Percentiles rank a stretch among this genome's conserved stretches.
Conservation (phyloP, 2,797 vertebrate species). For the Heteromormyrus szaboi region DNA sequence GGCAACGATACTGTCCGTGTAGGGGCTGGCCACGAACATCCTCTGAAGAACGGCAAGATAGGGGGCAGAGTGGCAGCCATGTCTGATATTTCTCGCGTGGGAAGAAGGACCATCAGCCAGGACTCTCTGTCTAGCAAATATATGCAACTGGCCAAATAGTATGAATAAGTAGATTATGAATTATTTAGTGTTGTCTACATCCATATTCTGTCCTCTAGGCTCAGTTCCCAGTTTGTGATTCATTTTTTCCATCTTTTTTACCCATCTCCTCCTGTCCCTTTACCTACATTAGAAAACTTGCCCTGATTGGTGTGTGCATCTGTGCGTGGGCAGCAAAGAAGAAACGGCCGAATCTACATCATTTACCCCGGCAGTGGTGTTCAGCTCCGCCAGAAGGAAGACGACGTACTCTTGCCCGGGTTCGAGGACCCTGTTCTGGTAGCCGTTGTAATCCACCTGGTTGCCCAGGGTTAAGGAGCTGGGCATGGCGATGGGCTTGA, state of each 20-base stretch:
- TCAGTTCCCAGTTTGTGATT: not conserved
- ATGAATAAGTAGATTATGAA: not conserved
- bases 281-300: not conserved
- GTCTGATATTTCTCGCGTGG: not conserved
- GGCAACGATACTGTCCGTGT: constrained; percentile 79
- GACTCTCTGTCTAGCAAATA: not conserved
- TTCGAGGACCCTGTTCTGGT: constrained; percentile 84
- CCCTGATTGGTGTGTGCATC: not conserved
- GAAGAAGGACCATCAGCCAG: not conserved
- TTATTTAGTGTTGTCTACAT: not conserved
- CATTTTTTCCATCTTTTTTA: not conserved
- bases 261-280: not conserved
- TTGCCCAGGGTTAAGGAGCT: constrained; percentile 77
- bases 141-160: not conserved
- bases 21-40: constrained; percentile 86
- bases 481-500: constrained; percentile 68
- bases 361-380: constrained; percentile 75
- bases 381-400: constrained; percentile 86
- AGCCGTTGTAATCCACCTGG: constrained; percentile 77
- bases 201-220: not conserved
- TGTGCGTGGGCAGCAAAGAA: not conserved
- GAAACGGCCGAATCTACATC: not conserved
- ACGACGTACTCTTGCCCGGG: constrained; percentile 83
- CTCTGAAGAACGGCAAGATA: constrained; percentile 45
- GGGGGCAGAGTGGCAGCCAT: not conserved